Evolutionary conservation across 2,797 vertebrate species (phyloP).

Genomic region (Pseudopleuronectes americanus): DNA sequence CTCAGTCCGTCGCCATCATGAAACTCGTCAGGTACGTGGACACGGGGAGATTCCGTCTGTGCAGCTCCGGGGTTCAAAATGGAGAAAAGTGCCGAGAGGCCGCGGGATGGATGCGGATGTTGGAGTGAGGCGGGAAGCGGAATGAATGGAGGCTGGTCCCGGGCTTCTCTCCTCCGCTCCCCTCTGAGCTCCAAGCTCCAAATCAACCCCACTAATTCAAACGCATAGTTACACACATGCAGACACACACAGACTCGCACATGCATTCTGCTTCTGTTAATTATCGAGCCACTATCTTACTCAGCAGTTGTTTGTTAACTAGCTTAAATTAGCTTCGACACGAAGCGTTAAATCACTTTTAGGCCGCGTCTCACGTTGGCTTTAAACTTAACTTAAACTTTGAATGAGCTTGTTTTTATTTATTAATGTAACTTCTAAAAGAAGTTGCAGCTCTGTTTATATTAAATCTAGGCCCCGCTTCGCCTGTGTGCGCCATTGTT

Average conservation of each 20-base stretch:
- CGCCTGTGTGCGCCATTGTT: conserved; percentile 5
- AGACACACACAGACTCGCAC: accelerated
- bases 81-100: accelerated
- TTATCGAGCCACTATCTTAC: accelerated
- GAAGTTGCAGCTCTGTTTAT: not conserved
- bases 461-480: not conserved
- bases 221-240: too few species aligned
- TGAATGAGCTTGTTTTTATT: too few species aligned
- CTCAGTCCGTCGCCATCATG: conserved; percentile 76
- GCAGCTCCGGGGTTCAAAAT: accelerated
- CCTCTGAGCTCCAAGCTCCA: too few species aligned
- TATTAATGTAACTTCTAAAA: too few species aligned
- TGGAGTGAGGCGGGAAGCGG: conserved; percentile 75
- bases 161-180: too few species aligned
- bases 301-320: not conserved
- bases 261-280: too few species aligned
- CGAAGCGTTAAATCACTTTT: not conserved
- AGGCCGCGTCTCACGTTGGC: not conserved
- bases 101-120: conserved; percentile 76
- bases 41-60: accelerated
- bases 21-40: conserved; percentile 83
- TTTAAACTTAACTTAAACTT: too few species aligned
- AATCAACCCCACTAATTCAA: too few species aligned
- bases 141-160: conserved; percentile 62
- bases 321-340: not conserved